phyloP scores from a whole-genome alignment of 2,797 vertebrate genomes.

The Myotis findleyi region DNA sequence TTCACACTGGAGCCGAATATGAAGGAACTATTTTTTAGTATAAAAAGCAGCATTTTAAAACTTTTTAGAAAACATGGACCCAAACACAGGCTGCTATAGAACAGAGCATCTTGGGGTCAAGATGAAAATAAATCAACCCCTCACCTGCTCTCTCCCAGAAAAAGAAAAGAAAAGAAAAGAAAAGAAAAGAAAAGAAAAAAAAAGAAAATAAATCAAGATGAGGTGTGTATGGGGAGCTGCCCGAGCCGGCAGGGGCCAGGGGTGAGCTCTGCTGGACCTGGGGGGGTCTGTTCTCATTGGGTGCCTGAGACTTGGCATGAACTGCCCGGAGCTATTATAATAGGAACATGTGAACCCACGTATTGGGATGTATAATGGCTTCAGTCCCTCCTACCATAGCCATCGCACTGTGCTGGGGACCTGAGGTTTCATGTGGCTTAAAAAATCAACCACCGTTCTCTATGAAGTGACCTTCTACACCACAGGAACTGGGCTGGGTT shows the following conservation, averaged over 20 bases:
- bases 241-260: background rate
- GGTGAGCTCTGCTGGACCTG: background rate
- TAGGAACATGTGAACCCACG: background rate
- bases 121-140: background rate
- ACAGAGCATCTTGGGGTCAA: background rate
- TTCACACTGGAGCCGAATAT: background rate
- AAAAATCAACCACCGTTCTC: constrained; percentile 39
- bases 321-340: background rate
- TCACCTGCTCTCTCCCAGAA: too few species aligned
- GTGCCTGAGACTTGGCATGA: background rate
- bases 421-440: constrained; percentile 24
- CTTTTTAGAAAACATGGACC: background rate
- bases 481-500: background rate
- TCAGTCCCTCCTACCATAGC: background rate
- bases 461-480: background rate
- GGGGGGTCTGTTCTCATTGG: background rate
- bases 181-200: too few species aligned
- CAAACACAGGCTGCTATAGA: background rate
- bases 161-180: too few species aligned
- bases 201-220: background rate
- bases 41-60: background rate
- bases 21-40: background rate
- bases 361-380: background rate
- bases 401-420: background rate
- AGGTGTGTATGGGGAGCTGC: background rate